phyloP scores from a whole-genome alignment of 2,797 vertebrate genomes.

The Poeciliopsis presidionis region DNA sequence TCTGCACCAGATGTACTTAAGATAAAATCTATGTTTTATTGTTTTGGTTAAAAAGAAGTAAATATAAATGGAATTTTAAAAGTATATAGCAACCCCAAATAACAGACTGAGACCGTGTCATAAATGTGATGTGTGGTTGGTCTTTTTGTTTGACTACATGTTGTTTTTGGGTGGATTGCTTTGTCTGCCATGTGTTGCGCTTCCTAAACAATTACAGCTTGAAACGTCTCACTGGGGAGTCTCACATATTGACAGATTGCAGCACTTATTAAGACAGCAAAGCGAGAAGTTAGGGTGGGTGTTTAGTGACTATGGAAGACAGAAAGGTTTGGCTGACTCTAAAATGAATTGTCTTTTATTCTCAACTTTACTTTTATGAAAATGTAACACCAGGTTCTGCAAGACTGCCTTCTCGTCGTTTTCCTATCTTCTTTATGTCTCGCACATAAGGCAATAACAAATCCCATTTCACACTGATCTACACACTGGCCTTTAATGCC shows the following conservation, averaged over 20 bases:
- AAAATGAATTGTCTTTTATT: not conserved
- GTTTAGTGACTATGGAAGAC: conserved; percentile 61
- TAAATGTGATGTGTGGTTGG: conserved; percentile 14
- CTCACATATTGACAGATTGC: conserved; percentile 56
- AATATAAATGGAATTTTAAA: not conserved
- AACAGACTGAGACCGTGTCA: not conserved
- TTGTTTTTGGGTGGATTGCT: conserved; percentile 16
- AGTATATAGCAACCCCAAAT: not conserved
- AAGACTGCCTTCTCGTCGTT: not conserved
- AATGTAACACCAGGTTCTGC: not conserved
- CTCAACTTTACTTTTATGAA: not conserved
- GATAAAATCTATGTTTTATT: not conserved
- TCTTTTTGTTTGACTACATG: conserved; percentile 12
- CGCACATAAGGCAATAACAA: not conserved
- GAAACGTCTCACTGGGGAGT: conserved; percentile 65
- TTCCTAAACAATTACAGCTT: conserved; percentile 64
- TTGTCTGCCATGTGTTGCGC: conserved; percentile 69
- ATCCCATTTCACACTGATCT: not conserved
- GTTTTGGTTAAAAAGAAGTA: not conserved
- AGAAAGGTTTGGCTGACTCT: conserved; percentile 50
- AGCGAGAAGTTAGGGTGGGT: conserved; percentile 57
- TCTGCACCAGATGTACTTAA: not conserved
- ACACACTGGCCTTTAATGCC: not conserved
- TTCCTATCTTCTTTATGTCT: not conserved
- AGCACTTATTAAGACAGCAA: conserved; percentile 41